phyloP scores from a whole-genome alignment of 2,113 vertebrate genomes.

The Pseudonaja textilis region DNA sequence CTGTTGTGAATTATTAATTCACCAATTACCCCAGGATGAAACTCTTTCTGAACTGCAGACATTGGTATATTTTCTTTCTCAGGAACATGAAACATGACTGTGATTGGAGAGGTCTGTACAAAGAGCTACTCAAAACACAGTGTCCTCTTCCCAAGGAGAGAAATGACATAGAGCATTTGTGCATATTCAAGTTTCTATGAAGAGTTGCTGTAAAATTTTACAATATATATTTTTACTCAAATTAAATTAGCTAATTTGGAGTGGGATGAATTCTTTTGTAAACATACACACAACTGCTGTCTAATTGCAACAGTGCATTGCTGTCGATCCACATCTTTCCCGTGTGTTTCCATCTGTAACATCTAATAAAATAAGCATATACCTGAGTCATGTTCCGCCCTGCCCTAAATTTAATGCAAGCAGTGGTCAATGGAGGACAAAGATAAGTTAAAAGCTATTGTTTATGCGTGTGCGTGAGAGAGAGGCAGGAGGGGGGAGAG shows the following conservation, averaged over 20 bases:
- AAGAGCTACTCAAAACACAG: neutral
- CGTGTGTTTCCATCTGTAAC: neutral
- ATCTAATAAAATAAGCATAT: neutral
- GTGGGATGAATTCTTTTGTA: neutral
- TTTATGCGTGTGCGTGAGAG: neutral
- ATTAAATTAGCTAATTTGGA: neutral
- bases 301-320: neutral
- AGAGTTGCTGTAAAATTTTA: neutral
- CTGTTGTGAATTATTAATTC: neutral
- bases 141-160: no score
- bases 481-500: rapidly evolving
- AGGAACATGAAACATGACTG: no score
- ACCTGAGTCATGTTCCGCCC: neutral
- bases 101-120: neutral
- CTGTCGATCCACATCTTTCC: neutral
- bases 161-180: neutral
- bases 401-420: neutral
- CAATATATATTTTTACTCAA: neutral
- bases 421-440: neutral
- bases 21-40: neutral
- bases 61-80: neutral
- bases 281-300: neutral
- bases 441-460: neutral
- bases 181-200: neutral
- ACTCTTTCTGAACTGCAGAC: neutral